Base-by-base conservation (phyloP, 2,113 vertebrate genomes). In the Pseudopipra pipra region DNA sequence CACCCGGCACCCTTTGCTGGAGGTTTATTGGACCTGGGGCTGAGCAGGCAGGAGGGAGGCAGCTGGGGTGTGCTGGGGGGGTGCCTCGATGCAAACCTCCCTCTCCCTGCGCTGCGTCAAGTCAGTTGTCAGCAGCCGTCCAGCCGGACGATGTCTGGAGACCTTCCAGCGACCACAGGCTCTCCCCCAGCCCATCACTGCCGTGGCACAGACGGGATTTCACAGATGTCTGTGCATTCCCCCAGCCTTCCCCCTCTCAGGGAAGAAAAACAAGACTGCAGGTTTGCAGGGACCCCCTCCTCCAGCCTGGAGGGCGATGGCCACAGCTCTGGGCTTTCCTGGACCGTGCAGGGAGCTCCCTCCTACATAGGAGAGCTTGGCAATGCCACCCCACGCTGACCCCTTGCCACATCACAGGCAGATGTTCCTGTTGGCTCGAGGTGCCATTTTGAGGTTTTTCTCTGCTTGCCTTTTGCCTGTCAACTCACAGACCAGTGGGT, bases 161-260 rank as follows among this genome's bases (percentile, higher is more conserved):
- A 79, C 71, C 85, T 92, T 95, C 94, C 96, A 96, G 82, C 22
- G 39, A 78, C 88, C 95, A 81, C 93, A 93, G 80, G 3, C 80
- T 74, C 93, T 96, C 87, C 97, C 87, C 92, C 87, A 44, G 86
- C 94, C 93, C 95, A 92, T 91, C 83, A 75, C 85, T 93, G 74
- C 79, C 92, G 85, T 25, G 7, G 80, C 83, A 47, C 87, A 93
- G 87, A 76, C 12, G 4, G 72, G 62, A 87, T 76, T 78, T 51
- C 76, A 79, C 14, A 25, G 2, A 5, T 2, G 54, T 66, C 89
- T 91, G 72, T 16, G 1, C 8, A 6, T 68, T 62, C 58, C 44
- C 44, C 41, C 68, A 88, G 5, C 58, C 56, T 59, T 79, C 88
- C 80, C 80, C 92, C 87, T 87, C 73, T 70, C 33, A 54, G n/a